Percentiles rank a stretch among this genome's conserved stretches.
phyloP scores from a whole-genome alignment of 2,797 vertebrate genomes.

The Carduelis carduelis region DNA sequence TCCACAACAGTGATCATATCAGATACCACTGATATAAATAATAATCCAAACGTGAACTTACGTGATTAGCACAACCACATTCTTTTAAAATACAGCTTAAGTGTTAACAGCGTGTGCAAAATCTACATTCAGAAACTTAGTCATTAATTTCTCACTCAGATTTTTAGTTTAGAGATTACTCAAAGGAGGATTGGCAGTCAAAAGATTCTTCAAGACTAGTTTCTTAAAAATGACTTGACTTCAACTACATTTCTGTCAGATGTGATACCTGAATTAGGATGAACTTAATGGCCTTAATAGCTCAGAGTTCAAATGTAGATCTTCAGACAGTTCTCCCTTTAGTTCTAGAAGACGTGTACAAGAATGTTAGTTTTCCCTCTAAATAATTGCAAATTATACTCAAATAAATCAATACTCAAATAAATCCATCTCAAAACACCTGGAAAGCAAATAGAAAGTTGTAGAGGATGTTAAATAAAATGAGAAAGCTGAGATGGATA shows the following conservation, averaged over 20 bases:
- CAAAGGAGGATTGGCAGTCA: not conserved
- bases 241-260: not conserved
- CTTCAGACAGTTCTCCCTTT: not conserved
- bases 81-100: not conserved
- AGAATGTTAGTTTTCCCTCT: not conserved
- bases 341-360: not conserved
- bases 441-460: not conserved
- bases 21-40: not conserved
- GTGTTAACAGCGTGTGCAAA: not conserved
- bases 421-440: not conserved
- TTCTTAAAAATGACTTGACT: not conserved
- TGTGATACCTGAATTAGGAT: not conserved
- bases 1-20: not conserved
- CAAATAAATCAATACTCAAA: not conserved
- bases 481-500: slow-evolving; percentile 19
- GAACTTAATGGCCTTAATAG: not conserved
- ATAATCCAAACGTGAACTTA: not conserved
- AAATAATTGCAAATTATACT: not conserved
- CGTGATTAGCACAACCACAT: not conserved
- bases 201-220: not conserved
- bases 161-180: not conserved
- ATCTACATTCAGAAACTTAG: not conserved
- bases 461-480: not conserved
- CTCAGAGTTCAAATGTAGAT: not conserved
- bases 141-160: not conserved